phyloP scores from a whole-genome alignment of 2,888 invertebrate species.

The Acleris holmiana region DNA sequence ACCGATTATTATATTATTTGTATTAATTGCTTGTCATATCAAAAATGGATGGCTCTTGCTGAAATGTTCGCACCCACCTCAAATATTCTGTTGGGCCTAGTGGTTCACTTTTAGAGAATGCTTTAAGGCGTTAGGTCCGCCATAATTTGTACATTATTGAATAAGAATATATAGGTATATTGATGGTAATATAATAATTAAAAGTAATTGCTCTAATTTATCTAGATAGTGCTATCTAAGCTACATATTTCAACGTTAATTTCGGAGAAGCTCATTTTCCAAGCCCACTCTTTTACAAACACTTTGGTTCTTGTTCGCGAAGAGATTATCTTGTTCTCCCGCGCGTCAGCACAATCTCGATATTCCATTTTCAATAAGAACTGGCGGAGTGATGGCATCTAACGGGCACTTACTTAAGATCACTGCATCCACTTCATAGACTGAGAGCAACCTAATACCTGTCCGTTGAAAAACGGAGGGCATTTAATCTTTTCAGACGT shows the following conservation, averaged over 20 bases:
- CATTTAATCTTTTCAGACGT: conserved; percentile 79
- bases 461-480: conserved; percentile 69
- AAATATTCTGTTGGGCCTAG: no score
- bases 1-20: no score
- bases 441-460: conserved; percentile 46
- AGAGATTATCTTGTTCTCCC: conserved; percentile 27
- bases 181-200: no score
- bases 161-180: not conserved
- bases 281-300: conserved; percentile 1
- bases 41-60: no score
- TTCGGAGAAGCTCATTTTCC: not conserved
- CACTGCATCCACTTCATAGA: conserved; percentile 55
- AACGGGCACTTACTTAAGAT: conserved; percentile 49
- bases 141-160: no score
- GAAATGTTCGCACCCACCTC: no score
- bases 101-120: no score
- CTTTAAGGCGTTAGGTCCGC: no score
- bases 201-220: no score
- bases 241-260: not conserved
- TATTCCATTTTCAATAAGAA: conserved; percentile 37
- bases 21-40: no score
- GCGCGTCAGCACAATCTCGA: conserved; percentile 35
- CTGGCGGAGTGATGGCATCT: conserved; percentile 31
- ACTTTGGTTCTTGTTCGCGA: conserved; percentile 14
- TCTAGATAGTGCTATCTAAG: not conserved